Evolutionary conservation across 2,113 vertebrate genomes (phyloP), one percentile per base, ranked within the genome.

Genomic region (Mesembrinibis cayennensis): DNA sequence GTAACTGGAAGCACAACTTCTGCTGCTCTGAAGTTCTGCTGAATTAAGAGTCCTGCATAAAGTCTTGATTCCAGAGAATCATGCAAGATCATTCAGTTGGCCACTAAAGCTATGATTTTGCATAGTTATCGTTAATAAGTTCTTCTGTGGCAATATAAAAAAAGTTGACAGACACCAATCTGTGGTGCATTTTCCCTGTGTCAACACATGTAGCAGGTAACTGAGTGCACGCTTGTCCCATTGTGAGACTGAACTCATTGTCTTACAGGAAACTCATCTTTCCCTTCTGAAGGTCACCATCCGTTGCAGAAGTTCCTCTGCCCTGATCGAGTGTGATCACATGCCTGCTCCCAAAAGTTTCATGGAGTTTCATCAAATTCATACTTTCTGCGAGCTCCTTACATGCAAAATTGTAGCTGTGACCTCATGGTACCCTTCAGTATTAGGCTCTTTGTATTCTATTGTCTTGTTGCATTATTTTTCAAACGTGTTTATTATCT

Each of bases 141-240:
- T 26, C 23, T 86, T 29, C 23, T 27, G 22, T 40, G 18, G 44
- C 26, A 83, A 49, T 27, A 16, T 14, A 11, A 70, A 71, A 38
- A 38, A 58, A n/a, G 26, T 26, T 44, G 26, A 16, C 1, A 2
- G 47, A 56, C 23, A 21, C 27, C 44, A 19, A 16, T 27, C 34
- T 59, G 3, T 5, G 15, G 36, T 47, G 32, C 13, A 13, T 55
- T 42, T 69, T 61, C 34, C 30, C 18, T n/a, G 5, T 5, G 15
- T 15, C 5, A 2, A 21, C 29, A 22, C 0, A 0, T 0, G 9
- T 22, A 80, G 27, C 42, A 67, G 49, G 34, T 42, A 84, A 56
- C 26, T 1, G 8, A 71, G 29, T 7, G 32, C 32, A 82, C 1
- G 2, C 8, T 27, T 62, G 30, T 27, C 18, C 27, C 38, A 38